Percentiles rank a stretch among this genome's conserved stretches.
Conservation (phyloP, 2,888 invertebrate species). For the Polylopha cassiicola region DNA sequence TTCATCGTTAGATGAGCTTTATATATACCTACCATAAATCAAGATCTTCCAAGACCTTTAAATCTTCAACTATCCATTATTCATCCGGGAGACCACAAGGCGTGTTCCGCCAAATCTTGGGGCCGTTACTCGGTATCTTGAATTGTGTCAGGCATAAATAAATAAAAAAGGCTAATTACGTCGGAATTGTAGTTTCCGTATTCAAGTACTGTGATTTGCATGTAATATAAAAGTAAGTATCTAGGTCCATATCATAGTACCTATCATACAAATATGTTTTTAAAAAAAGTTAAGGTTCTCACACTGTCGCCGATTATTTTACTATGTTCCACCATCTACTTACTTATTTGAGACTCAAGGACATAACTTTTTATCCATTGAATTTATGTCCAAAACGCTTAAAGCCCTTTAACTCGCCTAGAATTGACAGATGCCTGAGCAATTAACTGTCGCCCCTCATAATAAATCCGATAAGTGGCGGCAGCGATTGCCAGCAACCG, state of each 20-base stretch:
- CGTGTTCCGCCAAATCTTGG: constrained; percentile 5
- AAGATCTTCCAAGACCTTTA: constrained; percentile 4
- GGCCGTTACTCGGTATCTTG: too few species aligned
- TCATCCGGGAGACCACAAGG: constrained; percentile 11
- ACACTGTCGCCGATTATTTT: too few species aligned
- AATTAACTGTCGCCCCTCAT: constrained; percentile 36
- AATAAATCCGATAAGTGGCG: constrained; percentile 34
- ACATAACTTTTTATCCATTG: too few species aligned
- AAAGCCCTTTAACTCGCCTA: constrained; percentile 6
- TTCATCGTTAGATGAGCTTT: too few species aligned
- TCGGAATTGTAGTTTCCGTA: too few species aligned
- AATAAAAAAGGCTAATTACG: too few species aligned
- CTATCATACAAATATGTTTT: too few species aligned
- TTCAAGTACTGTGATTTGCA: too few species aligned
- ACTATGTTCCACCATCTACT: too few species aligned
- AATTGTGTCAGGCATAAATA: constrained; percentile 2
- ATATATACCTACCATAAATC: constrained; percentile 13
- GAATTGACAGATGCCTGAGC: constrained; percentile 41
- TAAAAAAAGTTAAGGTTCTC: too few species aligned
- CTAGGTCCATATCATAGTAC: background rate
- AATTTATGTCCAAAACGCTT: constrained; percentile 12
- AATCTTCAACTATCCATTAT: constrained; percentile 8
- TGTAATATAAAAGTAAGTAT: background rate
- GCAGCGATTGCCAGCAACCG: constrained; percentile 20
- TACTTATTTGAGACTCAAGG: too few species aligned